Base-by-base conservation (phyloP, 23 tunicate genomes). In the Trididemnum nubilum region DNA sequence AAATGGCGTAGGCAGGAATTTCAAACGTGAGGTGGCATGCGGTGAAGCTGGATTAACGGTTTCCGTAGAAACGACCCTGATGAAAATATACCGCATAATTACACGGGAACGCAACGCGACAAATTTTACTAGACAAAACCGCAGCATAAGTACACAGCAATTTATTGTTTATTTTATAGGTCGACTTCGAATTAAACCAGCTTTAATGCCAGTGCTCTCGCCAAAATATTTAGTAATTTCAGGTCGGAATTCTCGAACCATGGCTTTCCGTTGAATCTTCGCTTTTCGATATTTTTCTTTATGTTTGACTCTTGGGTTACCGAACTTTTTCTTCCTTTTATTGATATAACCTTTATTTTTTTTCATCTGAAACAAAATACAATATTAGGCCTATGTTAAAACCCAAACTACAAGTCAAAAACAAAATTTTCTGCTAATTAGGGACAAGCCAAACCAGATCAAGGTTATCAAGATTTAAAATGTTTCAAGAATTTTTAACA, bases 121-220 rank as follows among this genome's bases (percentile, higher is more conserved):
- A 15, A 50, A 50, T 19, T 50, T 50, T 15, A 50, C 58, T n/a
- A n/a, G n/a, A n/a, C n/a, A n/a, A n/a, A n/a, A n/a, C n/a, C n/a
- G n/a, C n/a, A n/a, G n/a, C n/a, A n/a, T n/a, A n/a, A n/a, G n/a
- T n/a, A n/a, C n/a, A n/a, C n/a, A n/a, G n/a, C n/a, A n/a, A n/a
- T n/a, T n/a, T n/a, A n/a, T n/a, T n/a, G n/a, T n/a, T n/a, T 81
- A 81, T 66, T 37, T 31, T 3, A 84, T 75, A 30, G 50, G 32
- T 3, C 75, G 71, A 38, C 91, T 67, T 21, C 92, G 76, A 26
- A 87, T 40, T 4, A 87, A 21, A 3, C 92, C 89, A 3, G 83
- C 90, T 29, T 96, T 40, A n/a, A 95, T 95, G 5, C 99, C 99
- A 31, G 96, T 86, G 27, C 82, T 83, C 73, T 95, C 99, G 64